These are phyloP conservation scores for Cerceris ruficornis DNA, from an alignment of 2,888 invertebrate genomes.

Conservation along the genomic window DNA sequence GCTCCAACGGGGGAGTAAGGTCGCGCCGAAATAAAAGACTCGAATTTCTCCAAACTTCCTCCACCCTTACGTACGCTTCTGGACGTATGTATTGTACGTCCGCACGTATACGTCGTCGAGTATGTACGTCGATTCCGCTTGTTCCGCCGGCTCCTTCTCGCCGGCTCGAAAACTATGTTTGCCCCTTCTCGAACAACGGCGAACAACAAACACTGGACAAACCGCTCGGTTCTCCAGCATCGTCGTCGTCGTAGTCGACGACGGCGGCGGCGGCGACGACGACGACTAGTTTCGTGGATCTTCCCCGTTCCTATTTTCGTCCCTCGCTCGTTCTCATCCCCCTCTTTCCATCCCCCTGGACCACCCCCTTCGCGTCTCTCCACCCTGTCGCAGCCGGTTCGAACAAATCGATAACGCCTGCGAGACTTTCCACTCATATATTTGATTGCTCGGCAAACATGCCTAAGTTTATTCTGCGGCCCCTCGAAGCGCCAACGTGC, in stretches of 20 bases:
- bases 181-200: constrained; percentile 72
- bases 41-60: constrained; percentile 72
- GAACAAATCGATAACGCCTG: constrained; percentile 75
- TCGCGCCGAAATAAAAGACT: constrained; percentile 70
- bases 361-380: constrained; percentile 46
- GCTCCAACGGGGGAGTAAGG: constrained; percentile 31
- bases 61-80: no score
- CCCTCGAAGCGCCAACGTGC: constrained; percentile 39
- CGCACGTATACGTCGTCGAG: background rate
- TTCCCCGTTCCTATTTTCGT: constrained; percentile 49
- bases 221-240: constrained; percentile 64
- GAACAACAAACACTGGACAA: constrained; percentile 76
- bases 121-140: constrained; percentile 9
- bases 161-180: constrained; percentile 74
- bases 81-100: background rate
- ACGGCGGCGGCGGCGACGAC: constrained; percentile 50
- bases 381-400: constrained; percentile 56
- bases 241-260: constrained; percentile 30
- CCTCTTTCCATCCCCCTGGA: constrained; percentile 37
- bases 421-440: constrained; percentile 80
- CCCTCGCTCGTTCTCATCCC: constrained; percentile 28
- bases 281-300: constrained; percentile 68
- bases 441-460: constrained; percentile 81
- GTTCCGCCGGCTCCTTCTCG: constrained; percentile 56
- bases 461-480: constrained; percentile 78